A percentile compares a stretch with the other conserved stretches of the same genome.
These are phyloP conservation scores for Trichomalopsis sarcophagae DNA, from an alignment of 1,140 invertebrate genomes.

Conservation along the genomic window DNA sequence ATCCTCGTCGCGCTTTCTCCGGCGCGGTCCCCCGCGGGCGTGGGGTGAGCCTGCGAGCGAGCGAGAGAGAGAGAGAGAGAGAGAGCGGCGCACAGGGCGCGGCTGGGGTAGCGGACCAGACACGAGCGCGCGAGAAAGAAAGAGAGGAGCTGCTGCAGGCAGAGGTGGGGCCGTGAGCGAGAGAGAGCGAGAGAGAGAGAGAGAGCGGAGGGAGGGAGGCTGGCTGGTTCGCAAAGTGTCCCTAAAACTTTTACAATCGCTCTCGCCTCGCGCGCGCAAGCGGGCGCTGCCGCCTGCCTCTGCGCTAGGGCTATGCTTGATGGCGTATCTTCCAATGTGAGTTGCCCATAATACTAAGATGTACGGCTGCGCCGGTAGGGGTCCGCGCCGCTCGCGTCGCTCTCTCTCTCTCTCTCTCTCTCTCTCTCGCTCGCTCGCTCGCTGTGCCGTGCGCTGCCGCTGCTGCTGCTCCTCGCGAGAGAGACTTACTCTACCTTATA, in stretches of 20 bases:
- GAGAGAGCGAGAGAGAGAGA: conserved; percentile 55
- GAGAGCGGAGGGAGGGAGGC: conserved; percentile 69
- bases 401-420: conserved; percentile 25
- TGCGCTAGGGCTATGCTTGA: conserved; percentile 83
- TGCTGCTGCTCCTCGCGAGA: conserved; percentile 52
- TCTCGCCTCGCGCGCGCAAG: conserved; percentile 71
- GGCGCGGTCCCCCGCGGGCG: neutral
- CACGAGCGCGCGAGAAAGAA: neutral
- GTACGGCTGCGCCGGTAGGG: conserved; percentile 83
- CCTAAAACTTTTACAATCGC: conserved; percentile 83
- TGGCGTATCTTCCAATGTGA: conserved; percentile 88
- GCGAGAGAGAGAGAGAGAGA: conserved; percentile 35
- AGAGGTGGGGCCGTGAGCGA: conserved; percentile 50
- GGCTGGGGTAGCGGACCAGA: conserved; percentile 48
- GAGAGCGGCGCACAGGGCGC: conserved; percentile 55
- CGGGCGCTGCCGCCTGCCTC: conserved; percentile 55
- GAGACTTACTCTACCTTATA: conserved; percentile 71
- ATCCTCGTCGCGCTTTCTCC: neutral
- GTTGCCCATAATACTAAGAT: conserved; percentile 84
- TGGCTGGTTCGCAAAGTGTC: conserved; percentile 74
- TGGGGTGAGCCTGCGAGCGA: conserved; percentile 32
- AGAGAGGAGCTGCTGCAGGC: conserved; percentile 31
- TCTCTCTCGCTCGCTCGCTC: conserved; percentile 18
- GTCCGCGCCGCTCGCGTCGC: conserved; percentile 63
- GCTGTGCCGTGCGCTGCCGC: conserved; percentile 57